phyloP scores from a whole-genome alignment of 2,113 vertebrate species.

The Octodon degus region DNA sequence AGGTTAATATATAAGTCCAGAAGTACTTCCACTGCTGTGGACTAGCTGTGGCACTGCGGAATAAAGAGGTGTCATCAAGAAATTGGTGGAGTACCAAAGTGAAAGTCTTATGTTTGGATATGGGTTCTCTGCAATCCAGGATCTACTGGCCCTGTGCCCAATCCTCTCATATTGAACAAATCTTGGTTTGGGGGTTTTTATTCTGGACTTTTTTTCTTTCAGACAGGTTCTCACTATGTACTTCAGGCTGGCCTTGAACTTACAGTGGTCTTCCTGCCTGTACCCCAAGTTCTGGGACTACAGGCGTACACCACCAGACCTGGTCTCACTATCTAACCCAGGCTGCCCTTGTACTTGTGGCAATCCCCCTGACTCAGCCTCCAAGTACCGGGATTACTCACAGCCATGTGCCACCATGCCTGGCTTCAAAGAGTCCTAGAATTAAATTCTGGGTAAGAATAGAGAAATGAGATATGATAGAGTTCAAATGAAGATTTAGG shows the following conservation, averaged over 20 bases:
- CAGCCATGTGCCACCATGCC: no score
- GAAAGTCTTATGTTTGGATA: neutral
- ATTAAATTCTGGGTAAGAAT: no score
- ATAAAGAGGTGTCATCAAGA: neutral
- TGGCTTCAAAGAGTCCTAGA: no score
- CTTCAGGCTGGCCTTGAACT: neutral
- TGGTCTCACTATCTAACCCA: no score
- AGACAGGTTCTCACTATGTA: neutral
- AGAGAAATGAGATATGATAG: no score
- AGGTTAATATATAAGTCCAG: neutral
- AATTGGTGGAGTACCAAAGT: neutral
- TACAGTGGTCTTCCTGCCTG: neutral
- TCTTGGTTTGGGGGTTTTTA: neutral
- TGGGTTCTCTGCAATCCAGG: neutral
- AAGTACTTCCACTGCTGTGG: neutral
- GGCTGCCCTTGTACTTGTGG: no score
- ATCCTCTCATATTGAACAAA: neutral
- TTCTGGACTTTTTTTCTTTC: neutral
- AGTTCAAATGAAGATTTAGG: neutral
- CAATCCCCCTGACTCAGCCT: no score
- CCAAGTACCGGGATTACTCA: no score
- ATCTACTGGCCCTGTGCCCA: neutral
- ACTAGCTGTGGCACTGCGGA: neutral
- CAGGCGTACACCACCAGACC: neutral
- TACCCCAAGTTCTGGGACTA: neutral